A percentile compares a stretch with the other conserved stretches of the same genome.
phyloP scores from a whole-genome alignment of 2,113 vertebrate species.

The Scolopax mira region DNA sequence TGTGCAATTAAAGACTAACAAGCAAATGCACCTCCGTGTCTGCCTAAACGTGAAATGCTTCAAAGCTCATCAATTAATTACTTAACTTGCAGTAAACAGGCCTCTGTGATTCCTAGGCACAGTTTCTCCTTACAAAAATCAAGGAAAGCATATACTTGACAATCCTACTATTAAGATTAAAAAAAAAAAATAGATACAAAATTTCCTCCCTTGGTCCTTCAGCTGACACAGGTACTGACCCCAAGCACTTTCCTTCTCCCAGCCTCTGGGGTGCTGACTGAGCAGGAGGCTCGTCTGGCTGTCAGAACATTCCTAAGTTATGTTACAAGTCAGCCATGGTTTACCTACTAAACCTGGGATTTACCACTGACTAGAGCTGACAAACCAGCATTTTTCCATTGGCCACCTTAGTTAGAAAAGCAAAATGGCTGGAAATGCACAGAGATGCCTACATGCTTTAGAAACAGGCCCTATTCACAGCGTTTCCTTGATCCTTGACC shows the following conservation, averaged over 20 bases:
- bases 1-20: background rate
- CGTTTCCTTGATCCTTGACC: background rate
- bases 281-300: background rate
- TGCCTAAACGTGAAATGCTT: accelerated
- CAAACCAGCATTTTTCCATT: accelerated
- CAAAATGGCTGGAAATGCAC: background rate
- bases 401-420: background rate
- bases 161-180: background rate
- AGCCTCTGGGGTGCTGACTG: background rate
- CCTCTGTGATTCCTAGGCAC: background rate
- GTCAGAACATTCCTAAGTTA: background rate
- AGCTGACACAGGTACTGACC: background rate
- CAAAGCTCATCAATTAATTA: background rate
- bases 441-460: background rate
- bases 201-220: background rate
- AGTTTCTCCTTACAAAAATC: background rate
- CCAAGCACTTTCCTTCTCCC: background rate
- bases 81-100: background rate
- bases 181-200: background rate
- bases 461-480: background rate
- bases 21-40: background rate
- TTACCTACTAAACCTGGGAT: background rate
- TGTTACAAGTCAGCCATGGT: background rate
- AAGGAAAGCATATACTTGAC: background rate
- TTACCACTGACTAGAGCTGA: background rate